Base-by-base conservation (phyloP, 2,888 invertebrate genomes). In the Tachina fera region DNA sequence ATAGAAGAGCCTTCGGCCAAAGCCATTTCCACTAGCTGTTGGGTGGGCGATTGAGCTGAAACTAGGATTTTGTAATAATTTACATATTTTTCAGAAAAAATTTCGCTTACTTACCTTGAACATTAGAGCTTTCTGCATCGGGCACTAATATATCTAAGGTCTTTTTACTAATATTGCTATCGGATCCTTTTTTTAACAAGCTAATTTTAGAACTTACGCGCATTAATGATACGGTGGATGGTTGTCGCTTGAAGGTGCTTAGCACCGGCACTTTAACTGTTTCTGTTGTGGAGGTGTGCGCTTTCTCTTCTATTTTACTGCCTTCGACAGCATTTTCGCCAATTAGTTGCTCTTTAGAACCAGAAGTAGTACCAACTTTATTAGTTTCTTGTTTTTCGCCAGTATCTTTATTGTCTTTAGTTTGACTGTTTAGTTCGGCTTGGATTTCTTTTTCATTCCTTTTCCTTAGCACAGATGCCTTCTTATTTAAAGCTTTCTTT, bases 41-140 rank as follows among this genome's bases (percentile, higher is more conserved):
- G 94, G 4, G 94, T 94, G 9, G 94, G 94, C 51, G 93, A 71
- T 3, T 75, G 16, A 22, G 71, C 77, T 80, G 13, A 43, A 70
- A 84, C 16, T 51, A 19, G 39, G 3, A 5, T 9, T 16, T 11
- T 49, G 19, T 22, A 53, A 9, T 11, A 13, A 14, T 31, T 43
- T 1, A 41, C 5, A 10, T 11, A 1, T 19, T 39, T 41, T 11
- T 5, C 9, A 1, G 4, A 2, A 39, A 39, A 3, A 9, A 43
- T 9, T 45, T 56, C 43, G 14, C 11, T 4, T 51, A 82, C 88
- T 74, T 86, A 90, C 91, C 88, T 60, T 88, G 87, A 5, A 41
- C 60, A 72, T 88, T 88, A 1, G 53, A 41, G 8, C 87, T 51
- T 11, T 83, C 80, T 71, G 58, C 68, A 22, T 90, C 89, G 14